These are phyloP conservation scores for Scolopax mira DNA, from an alignment of 2,113 vertebrate genomes.

Conservation along the genomic window DNA sequence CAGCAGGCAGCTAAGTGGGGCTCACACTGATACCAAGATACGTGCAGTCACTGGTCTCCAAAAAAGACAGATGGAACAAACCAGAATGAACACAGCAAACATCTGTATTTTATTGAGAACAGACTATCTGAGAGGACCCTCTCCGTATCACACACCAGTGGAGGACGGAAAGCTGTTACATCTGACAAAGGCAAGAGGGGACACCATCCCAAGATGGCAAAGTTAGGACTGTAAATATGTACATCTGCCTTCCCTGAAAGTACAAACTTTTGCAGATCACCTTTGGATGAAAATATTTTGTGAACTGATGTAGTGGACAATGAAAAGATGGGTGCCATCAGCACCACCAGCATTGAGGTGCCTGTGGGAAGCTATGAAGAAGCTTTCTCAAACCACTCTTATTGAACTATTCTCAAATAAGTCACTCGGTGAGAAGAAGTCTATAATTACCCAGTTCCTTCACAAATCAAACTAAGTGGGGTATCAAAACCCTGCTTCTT, in stretches of 20 bases:
- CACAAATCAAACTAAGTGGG: background rate
- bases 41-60: fast-evolving
- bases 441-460: background rate
- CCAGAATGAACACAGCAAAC: background rate
- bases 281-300: background rate
- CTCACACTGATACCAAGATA: background rate
- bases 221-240: background rate
- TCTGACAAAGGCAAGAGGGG: background rate
- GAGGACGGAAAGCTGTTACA: background rate
- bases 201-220: background rate
- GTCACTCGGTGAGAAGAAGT: background rate
- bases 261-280: background rate
- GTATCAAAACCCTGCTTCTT: background rate
- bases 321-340: background rate
- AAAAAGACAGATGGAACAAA: background rate
- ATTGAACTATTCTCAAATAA: background rate
- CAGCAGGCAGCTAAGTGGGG: background rate
- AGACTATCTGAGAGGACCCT: background rate
- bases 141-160: background rate
- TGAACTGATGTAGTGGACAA: background rate
- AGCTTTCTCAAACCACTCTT: background rate
- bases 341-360: background rate
- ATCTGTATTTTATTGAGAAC: background rate
- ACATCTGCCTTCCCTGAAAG: background rate
- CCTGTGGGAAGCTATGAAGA: background rate